These are phyloP conservation scores for Cheilosia soror DNA, from an alignment of 2,888 invertebrate species.

Conservation along the genomic window DNA sequence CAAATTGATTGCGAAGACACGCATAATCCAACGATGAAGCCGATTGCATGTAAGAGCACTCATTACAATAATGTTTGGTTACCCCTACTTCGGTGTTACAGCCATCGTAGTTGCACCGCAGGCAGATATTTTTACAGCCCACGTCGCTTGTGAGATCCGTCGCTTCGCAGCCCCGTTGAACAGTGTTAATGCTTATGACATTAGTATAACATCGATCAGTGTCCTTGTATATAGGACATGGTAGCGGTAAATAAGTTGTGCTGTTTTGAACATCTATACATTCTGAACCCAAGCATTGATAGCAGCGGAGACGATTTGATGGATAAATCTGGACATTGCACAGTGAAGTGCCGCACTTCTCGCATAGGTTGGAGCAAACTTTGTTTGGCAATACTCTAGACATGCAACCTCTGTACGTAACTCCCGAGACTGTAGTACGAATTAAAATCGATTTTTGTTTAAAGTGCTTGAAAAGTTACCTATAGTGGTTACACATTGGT, in stretches of 20 bases:
- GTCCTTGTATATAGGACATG: slow-evolving; percentile 79
- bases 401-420: slow-evolving; percentile 80
- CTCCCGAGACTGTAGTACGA: slow-evolving; percentile 77
- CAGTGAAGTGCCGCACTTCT: slow-evolving; percentile 78
- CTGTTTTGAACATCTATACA: slow-evolving; percentile 78
- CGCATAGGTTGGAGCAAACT: slow-evolving; percentile 79
- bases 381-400: slow-evolving; percentile 78
- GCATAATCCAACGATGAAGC: slow-evolving; percentile 75
- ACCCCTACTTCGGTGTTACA: slow-evolving; percentile 79
- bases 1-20: slow-evolving; percentile 78
- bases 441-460: neutral
- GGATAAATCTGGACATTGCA: slow-evolving; percentile 80
- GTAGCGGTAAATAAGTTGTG: slow-evolving; percentile 71
- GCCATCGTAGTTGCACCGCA: slow-evolving; percentile 80
- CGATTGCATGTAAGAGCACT: slow-evolving; percentile 76
- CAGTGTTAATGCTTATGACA: slow-evolving; percentile 77
- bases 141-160: slow-evolving; percentile 75
- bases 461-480: slow-evolving; percentile 49
- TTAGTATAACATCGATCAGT: slow-evolving; percentile 80
- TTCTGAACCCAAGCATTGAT: slow-evolving; percentile 79
- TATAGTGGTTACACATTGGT: slow-evolving; percentile 79
- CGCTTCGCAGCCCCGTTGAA: slow-evolving; percentile 79
- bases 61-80: slow-evolving; percentile 77
- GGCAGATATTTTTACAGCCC: slow-evolving; percentile 78
- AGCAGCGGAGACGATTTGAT: slow-evolving; percentile 78